These are phyloP conservation scores for Oppia nitens DNA, from an alignment of 1,140 invertebrate species.

Conservation along the genomic window DNA sequence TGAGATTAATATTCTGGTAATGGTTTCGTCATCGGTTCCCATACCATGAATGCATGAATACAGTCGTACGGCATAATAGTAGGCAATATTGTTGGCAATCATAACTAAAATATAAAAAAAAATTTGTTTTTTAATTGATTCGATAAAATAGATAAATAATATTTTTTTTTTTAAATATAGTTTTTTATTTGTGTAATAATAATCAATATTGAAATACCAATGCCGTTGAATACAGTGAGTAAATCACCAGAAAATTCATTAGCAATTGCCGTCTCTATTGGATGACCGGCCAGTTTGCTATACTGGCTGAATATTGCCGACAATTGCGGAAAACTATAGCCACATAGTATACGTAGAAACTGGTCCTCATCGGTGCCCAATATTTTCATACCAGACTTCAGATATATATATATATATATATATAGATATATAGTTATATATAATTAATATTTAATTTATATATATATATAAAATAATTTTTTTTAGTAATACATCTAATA, in stretches of 20 bases:
- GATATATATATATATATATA: no score
- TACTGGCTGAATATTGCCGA: slow-evolving; percentile 30
- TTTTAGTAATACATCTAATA: slow-evolving; percentile 21
- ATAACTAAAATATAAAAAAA: slow-evolving; percentile 30
- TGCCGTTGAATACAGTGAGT: slow-evolving; percentile 19
- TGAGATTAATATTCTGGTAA: slow-evolving; percentile 26
- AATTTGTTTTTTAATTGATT: no score
- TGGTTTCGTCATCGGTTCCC: slow-evolving; percentile 28
- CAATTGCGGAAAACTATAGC: slow-evolving; percentile 29
- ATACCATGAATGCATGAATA: slow-evolving; percentile 28
- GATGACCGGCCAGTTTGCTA: slow-evolving; percentile 22
- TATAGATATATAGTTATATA: no score
- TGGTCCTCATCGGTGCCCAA: slow-evolving; percentile 34
- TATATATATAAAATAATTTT: no score
- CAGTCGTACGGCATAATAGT: slow-evolving; percentile 34
- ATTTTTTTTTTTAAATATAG: not conserved
- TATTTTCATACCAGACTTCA: slow-evolving; percentile 28
- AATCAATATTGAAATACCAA: no score
- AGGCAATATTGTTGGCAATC: slow-evolving; percentile 26
- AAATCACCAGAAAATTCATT: slow-evolving; percentile 23
- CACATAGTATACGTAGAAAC: slow-evolving; percentile 32
- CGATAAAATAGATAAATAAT: no score
- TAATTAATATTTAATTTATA: no score
- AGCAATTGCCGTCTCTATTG: slow-evolving; percentile 20
- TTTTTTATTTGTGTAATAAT: no score